Evolutionary conservation across 2,888 invertebrate species (phyloP).

Genomic region (Mantis religiosa): DNA sequence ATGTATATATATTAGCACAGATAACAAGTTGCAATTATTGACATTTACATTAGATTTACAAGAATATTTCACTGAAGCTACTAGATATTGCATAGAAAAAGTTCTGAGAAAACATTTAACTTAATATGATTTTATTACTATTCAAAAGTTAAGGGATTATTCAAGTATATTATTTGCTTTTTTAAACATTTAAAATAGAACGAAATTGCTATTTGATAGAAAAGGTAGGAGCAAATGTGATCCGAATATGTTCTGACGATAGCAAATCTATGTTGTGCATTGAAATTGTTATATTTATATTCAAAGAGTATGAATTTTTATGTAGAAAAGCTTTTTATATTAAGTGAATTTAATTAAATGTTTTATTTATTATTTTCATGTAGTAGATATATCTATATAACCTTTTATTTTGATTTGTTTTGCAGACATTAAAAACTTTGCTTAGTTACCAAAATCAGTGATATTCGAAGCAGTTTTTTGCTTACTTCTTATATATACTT

Average conservation of each 20-base stretch:
- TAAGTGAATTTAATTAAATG: no score
- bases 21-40: not conserved
- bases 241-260: not conserved
- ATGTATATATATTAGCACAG: not conserved
- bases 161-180: not conserved
- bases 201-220: not conserved
- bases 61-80: not conserved
- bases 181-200: not conserved
- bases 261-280: not conserved
- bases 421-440: no score
- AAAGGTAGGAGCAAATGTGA: not conserved
- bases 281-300: no score
- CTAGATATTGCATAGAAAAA: not conserved
- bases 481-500: no score
- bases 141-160: not conserved
- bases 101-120: not conserved
- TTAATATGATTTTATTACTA: not conserved
- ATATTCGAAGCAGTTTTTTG: no score
- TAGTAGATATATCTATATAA: no score
- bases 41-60: not conserved
- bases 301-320: no score
- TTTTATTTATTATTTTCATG: no score
- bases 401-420: no score
- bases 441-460: no score
- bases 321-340: no score